These are phyloP conservation scores for Tuberolachnus salignus DNA, from an alignment of 2,888 invertebrate genomes.

Conservation along the genomic window DNA sequence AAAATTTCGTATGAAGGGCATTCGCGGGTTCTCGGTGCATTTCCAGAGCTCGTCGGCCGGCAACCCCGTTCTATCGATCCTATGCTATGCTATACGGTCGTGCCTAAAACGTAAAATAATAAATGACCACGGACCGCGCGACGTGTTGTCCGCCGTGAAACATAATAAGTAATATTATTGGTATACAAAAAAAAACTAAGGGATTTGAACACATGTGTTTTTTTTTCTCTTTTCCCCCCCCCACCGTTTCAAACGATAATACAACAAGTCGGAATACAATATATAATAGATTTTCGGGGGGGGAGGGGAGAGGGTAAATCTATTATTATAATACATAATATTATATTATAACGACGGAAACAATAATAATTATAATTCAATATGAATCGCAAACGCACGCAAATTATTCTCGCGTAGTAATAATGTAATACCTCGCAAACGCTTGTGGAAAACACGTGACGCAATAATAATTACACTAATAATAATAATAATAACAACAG, in stretches of 20 bases:
- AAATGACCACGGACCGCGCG: too few species aligned
- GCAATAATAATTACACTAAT: too few species aligned
- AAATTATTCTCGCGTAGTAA: neutral
- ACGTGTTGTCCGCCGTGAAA: too few species aligned
- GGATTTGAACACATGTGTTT: constrained; percentile 40
- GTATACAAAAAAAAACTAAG: constrained; percentile 2
- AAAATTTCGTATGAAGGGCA: too few species aligned
- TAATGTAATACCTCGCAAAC: neutral
- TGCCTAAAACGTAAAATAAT: too few species aligned
- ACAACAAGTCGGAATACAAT: neutral
- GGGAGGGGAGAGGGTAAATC: too few species aligned
- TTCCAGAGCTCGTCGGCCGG: too few species aligned
- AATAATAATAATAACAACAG: neutral
- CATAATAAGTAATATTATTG: neutral
- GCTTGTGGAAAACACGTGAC: neutral
- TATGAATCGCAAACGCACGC: constrained; percentile 23
- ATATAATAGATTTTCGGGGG: neutral
- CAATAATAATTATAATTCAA: constrained; percentile 44
- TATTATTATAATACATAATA: neutral
- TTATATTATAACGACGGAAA: neutral
- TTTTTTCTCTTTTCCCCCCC: too few species aligned
- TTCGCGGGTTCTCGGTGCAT: too few species aligned
- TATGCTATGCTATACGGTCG: too few species aligned
- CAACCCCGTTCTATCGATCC: too few species aligned
- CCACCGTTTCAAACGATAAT: neutral